Conservation (phyloP, 2,888 invertebrate genomes). For the Cheilosia variabilis region DNA sequence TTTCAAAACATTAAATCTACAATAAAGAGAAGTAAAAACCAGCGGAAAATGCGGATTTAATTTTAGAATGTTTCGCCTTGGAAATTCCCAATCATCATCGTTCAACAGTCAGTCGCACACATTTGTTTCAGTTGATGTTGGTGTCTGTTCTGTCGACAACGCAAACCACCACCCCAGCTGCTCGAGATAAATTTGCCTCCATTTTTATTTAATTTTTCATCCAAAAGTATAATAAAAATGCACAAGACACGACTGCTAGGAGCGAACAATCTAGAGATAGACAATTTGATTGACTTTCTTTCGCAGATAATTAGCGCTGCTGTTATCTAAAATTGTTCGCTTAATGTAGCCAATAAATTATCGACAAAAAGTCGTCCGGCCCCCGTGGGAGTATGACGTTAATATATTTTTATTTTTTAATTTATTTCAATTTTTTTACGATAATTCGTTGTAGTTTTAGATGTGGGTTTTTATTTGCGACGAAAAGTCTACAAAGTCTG, state of each 20-base stretch:
- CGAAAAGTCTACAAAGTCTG: slow-evolving; percentile 21
- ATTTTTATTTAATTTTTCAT: slow-evolving; percentile 12
- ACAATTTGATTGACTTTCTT: slow-evolving; percentile 18
- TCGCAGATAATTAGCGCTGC: not conserved
- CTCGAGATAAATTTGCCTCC: slow-evolving; percentile 15
- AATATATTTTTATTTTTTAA: too few species aligned
- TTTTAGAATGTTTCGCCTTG: slow-evolving; percentile 68
- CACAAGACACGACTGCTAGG: not conserved
- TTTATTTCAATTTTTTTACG: too few species aligned
- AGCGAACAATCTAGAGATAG: not conserved
- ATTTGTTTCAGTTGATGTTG: slow-evolving; percentile 25
- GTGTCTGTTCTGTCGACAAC: not conserved
- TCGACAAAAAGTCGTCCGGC: not conserved
- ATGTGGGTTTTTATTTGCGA: slow-evolving; percentile 8
- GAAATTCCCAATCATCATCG: slow-evolving; percentile 74
- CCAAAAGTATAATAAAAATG: not conserved
- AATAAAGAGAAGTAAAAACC: slow-evolving; percentile 1
- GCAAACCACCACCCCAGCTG: slow-evolving; percentile 7
- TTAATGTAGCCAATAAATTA: slow-evolving; percentile 11
- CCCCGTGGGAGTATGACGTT: too few species aligned
- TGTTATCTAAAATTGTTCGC: not conserved
- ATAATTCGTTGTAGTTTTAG: too few species aligned
- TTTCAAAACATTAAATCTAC: not conserved
- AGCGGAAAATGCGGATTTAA: slow-evolving; percentile 54
- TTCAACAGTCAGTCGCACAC: slow-evolving; percentile 4